Evolutionary conservation across 2,888 invertebrate genomes (phyloP), one percentile per base, ranked within the genome.

Genomic region (Sminthurides aquaticus): DNA sequence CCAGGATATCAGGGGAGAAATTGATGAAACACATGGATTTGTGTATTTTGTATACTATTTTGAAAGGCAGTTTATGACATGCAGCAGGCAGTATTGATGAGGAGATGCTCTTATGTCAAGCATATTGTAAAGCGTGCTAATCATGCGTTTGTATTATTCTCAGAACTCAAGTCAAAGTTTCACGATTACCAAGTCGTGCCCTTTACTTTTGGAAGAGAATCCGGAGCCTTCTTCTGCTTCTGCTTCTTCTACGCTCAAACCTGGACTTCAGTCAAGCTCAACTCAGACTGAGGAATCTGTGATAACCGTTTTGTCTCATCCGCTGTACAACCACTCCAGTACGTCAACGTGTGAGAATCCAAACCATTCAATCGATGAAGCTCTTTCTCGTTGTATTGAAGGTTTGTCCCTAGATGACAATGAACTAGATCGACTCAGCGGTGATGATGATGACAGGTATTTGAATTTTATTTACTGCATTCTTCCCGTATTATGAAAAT

Each of bases 381-480:
- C 25, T 18, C 29, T 62, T 20, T 29, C 56, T 1, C 52, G 62
- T 24, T 25, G 20, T 15, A 56, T 63, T 57, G 48, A 48, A 43
- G 57, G 52, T 11, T 24, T 57, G 3, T 52, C 49, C 24, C 34
- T 58, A 49, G 69, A 70, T 27, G 69, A 67, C 34, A 62, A 64
- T 52, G 66, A 62, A 24, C 61, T 69, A 24, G 73, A 73, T 48
- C 70, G 68, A 62, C 68, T 71, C 34, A 71, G 73, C 49, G 57
- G 29, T 56, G 73, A 71, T 55, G 73, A 71, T 55, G 71, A 73
- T 57, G 69, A 69, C 61, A 71, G 72, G 72, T 72, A 56, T 28
- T 49, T 62, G 29, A 29, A 24, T 3, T 54, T 3, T 49, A 34
- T 34, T 15, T 11, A 34, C 49, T 60, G 48, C 27, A n/a, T n/a